phyloP scores from a whole-genome alignment of 2,888 invertebrate species.

The Xylota segnis region DNA sequence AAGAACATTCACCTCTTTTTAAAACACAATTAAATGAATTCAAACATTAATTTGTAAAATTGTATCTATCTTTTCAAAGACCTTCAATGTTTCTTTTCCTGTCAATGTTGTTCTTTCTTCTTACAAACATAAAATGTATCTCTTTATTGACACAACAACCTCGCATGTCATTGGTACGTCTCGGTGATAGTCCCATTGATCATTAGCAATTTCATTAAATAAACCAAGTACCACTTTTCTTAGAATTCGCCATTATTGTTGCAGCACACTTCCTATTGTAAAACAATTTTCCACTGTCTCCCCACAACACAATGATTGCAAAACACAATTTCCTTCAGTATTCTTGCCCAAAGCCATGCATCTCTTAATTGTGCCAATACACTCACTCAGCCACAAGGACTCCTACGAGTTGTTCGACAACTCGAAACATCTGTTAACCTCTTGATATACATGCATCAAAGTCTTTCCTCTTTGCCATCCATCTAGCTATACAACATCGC shows the following conservation, averaged over 20 bases:
- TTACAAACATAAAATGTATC: too few relatives aligned
- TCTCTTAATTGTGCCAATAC: constrained; percentile 31
- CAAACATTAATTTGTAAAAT: too few relatives aligned
- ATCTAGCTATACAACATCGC: background rate
- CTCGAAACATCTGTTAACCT: constrained; percentile 63
- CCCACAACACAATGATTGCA: background rate
- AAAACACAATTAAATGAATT: too few relatives aligned
- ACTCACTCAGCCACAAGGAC: background rate
- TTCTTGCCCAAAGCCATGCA: background rate
- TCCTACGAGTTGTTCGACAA: constrained; percentile 52
- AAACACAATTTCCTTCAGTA: background rate
- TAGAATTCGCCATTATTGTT: background rate
- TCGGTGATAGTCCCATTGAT: background rate
- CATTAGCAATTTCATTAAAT: background rate
- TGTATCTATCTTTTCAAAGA: too few relatives aligned
- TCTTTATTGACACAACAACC: too few relatives aligned
- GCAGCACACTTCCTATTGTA: background rate
- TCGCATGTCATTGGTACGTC: background rate
- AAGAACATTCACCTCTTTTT: too few relatives aligned
- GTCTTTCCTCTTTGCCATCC: background rate
- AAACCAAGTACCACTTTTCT: background rate
- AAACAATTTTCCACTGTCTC: background rate
- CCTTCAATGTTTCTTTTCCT: too few relatives aligned
- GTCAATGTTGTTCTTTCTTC: too few relatives aligned
- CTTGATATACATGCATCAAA: constrained; percentile 18